phyloP scores from a whole-genome alignment of 2,797 vertebrate species.

The Acipenser oxyrinchus region DNA sequence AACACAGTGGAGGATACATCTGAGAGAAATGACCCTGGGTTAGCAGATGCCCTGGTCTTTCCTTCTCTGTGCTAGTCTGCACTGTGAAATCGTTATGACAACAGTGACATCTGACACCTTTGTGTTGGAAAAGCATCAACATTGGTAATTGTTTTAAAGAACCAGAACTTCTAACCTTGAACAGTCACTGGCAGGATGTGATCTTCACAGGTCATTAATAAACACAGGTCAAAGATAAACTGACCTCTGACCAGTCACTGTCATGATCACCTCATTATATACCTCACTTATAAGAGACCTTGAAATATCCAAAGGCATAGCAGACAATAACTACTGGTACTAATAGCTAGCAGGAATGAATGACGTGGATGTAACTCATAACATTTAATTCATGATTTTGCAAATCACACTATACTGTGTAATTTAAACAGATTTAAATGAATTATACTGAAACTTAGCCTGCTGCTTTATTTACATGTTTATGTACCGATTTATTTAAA shows the following conservation, averaged over 20 bases:
- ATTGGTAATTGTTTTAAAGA: constrained; percentile 38
- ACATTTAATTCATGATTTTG: no score
- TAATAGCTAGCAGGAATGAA: no score
- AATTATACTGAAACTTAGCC: no score
- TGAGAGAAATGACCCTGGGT: constrained; percentile 25
- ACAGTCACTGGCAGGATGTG: constrained; percentile 44
- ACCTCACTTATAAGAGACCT: constrained; percentile 10
- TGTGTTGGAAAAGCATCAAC: constrained; percentile 38
- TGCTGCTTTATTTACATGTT: no score
- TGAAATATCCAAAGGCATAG: no score
- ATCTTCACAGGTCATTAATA: constrained; percentile 67
- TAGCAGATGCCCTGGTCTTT: constrained; percentile 42
- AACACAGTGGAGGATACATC: no score
- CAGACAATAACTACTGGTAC: no score
- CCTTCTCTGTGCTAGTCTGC: constrained; percentile 21
- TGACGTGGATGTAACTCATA: no score
- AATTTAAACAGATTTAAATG: no score
- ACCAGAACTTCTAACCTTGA: constrained; percentile 33
- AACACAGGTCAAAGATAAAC: constrained; percentile 9
- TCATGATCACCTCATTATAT: constrained; percentile 17
- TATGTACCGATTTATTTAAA: no score
- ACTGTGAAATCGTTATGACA: constrained; percentile 42
- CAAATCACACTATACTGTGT: no score
- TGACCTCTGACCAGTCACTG: constrained; percentile 44
- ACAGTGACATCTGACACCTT: constrained; percentile 42